phyloP scores from a whole-genome alignment of 2,888 invertebrate genomes.

The Dione vanillae region DNA sequence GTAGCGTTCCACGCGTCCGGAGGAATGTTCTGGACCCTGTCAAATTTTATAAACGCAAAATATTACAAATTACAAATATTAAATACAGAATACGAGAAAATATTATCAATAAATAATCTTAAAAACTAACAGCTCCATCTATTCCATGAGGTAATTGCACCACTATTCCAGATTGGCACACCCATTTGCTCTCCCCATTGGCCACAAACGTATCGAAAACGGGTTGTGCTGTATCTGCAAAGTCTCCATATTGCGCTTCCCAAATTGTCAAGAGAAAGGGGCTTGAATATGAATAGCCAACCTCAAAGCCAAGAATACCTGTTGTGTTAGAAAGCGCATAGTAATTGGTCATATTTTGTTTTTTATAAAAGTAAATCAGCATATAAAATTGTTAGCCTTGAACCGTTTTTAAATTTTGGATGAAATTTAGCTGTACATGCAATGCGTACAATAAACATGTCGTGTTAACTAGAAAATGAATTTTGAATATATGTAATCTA shows the following conservation, averaged over 20 bases:
- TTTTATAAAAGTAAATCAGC: no score
- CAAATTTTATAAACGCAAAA: neutral
- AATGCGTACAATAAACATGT: neutral
- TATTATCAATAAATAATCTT: neutral
- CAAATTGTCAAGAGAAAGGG: constrained; percentile 89
- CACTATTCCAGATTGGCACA: constrained; percentile 91
- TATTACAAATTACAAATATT: neutral
- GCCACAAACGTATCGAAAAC: constrained; percentile 86
- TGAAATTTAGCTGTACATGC: neutral
- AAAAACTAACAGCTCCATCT: constrained; percentile 85
- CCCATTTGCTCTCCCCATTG: constrained; percentile 92
- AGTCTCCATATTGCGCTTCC: constrained; percentile 96
- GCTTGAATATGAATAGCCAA: constrained; percentile 91
- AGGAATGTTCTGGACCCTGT: constrained; percentile 89
- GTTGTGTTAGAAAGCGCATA: neutral
- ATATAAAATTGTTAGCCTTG: no score
- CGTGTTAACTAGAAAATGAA: neutral
- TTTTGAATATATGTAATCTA: constrained; percentile 14
- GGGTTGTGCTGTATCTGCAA: constrained; percentile 88
- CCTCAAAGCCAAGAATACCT: constrained; percentile 88
- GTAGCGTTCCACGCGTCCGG: constrained; percentile 88
- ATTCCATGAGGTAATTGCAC: constrained; percentile 92
- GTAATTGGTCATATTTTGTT: neutral
- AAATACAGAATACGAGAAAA: neutral
- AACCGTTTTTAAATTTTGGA: no score